Conservation (phyloP, 2,888 invertebrate genomes). For the Acrobasis consociella region DNA sequence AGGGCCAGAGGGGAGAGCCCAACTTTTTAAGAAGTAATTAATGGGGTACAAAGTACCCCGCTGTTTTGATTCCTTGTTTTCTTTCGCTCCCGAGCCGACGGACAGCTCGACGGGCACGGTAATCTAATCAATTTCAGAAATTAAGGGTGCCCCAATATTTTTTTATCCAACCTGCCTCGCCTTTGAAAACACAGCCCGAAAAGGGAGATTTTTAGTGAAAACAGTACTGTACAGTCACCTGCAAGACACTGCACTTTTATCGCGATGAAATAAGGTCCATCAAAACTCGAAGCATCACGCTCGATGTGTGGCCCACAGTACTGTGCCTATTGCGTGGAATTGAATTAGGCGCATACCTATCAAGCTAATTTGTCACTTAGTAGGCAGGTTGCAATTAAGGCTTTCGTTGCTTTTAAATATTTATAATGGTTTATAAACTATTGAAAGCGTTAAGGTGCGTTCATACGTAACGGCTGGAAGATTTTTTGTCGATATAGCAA, state of each 20-base stretch:
- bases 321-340: background rate
- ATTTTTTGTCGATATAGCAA: too few species aligned
- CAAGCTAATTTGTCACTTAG: constrained; percentile 17
- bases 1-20: constrained; percentile 30
- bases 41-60: constrained; percentile 42
- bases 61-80: constrained; percentile 52
- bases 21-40: constrained; percentile 53
- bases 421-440: background rate
- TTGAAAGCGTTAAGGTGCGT: background rate
- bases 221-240: background rate
- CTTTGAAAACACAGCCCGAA: constrained; percentile 19
- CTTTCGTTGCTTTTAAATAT: constrained; percentile 2
- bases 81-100: constrained; percentile 38
- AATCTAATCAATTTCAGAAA: constrained; percentile 49
- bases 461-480: too few species aligned
- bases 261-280: too few species aligned
- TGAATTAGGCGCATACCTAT: constrained; percentile 19
- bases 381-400: constrained; percentile 7
- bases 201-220: constrained; percentile 8
- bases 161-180: constrained; percentile 29
- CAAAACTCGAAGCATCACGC: too few species aligned
- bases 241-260: too few species aligned
- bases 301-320: too few species aligned
- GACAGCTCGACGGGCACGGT: constrained; percentile 32
- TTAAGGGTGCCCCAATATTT: constrained; percentile 41